Conservation (phyloP, 2,888 invertebrate species). For the Drosophila percnosoma region DNA sequence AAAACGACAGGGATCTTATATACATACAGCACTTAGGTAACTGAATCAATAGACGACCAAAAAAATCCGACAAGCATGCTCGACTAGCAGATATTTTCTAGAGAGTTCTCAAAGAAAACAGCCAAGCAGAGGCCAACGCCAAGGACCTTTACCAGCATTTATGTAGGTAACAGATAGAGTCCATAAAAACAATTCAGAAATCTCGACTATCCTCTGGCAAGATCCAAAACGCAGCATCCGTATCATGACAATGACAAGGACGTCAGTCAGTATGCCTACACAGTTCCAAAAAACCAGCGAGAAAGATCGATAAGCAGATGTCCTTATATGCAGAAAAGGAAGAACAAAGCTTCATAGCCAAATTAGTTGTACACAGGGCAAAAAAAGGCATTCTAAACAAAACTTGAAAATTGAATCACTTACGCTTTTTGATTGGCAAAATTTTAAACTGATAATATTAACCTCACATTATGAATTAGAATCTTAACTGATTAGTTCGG, state of each 20-base stretch:
- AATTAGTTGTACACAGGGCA: not conserved
- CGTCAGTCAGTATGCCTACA: not conserved
- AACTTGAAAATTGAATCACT: too few relatives aligned
- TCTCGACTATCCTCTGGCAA: not conserved
- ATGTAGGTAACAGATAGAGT: not conserved
- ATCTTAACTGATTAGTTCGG: too few relatives aligned
- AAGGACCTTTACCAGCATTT: not conserved
- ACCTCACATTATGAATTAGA: not conserved
- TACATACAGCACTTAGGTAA: not conserved
- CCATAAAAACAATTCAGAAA: not conserved
- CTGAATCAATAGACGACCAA: not conserved
- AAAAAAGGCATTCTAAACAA: not conserved
- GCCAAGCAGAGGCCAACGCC: not conserved
- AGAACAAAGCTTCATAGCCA: not conserved
- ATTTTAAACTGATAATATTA: not conserved
- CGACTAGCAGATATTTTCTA: not conserved
- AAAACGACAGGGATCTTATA: constrained; percentile 27
- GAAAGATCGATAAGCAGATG: not conserved
- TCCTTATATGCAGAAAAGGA: not conserved
- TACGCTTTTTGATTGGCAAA: not conserved
- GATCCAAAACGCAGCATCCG: not conserved
- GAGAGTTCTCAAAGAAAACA: not conserved
- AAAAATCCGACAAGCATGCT: not conserved
- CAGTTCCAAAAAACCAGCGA: too few relatives aligned
- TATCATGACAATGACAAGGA: not conserved